These are phyloP conservation scores for Drosophila neonasuta DNA, from an alignment of 2,888 invertebrate species.

Conservation along the genomic window DNA sequence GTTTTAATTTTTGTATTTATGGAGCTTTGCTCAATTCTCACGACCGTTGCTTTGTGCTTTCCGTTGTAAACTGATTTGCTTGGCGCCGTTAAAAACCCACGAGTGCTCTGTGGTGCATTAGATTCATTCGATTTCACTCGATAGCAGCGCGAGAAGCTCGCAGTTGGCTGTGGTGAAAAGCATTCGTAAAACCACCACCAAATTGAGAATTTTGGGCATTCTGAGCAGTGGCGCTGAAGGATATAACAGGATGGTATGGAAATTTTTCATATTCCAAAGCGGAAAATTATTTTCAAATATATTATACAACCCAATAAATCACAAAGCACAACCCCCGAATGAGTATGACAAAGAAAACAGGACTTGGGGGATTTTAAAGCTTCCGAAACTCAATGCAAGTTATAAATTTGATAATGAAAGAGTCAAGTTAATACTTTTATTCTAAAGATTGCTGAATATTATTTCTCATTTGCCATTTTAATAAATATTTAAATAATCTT, in stretches of 20 bases:
- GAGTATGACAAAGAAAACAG: constrained; percentile 28
- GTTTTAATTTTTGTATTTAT: constrained; percentile 9
- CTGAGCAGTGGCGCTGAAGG: background rate
- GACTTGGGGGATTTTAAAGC: constrained; percentile 43
- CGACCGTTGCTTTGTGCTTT: constrained; percentile 82
- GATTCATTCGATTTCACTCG: constrained; percentile 49
- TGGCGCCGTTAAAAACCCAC: constrained; percentile 60
- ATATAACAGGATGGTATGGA: constrained; percentile 36
- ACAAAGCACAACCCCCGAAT: constrained; percentile 10
- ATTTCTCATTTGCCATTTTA: too few relatives aligned
- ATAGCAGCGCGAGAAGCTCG: constrained; percentile 25
- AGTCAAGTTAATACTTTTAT: too few relatives aligned
- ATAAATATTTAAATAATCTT: too few relatives aligned
- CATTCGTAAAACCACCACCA: constrained; percentile 25
- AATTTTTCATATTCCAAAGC: constrained; percentile 40
- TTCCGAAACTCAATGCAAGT: background rate
- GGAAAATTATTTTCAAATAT: constrained; percentile 23
- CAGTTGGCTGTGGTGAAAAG: constrained; percentile 52
- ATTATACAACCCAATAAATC: background rate
- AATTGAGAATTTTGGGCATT: constrained; percentile 11
- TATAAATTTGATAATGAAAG: too few relatives aligned
- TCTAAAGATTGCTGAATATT: too few relatives aligned
- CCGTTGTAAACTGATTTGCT: constrained; percentile 80
- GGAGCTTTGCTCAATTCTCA: constrained; percentile 65
- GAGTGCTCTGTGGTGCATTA: constrained; percentile 38